A percentile compares a stretch with the other conserved stretches of the same genome.
Evolutionary conservation across 92 coral and sea anemone genomes (phyloP).

Genomic region (Palythoa heliodiscus): DNA sequence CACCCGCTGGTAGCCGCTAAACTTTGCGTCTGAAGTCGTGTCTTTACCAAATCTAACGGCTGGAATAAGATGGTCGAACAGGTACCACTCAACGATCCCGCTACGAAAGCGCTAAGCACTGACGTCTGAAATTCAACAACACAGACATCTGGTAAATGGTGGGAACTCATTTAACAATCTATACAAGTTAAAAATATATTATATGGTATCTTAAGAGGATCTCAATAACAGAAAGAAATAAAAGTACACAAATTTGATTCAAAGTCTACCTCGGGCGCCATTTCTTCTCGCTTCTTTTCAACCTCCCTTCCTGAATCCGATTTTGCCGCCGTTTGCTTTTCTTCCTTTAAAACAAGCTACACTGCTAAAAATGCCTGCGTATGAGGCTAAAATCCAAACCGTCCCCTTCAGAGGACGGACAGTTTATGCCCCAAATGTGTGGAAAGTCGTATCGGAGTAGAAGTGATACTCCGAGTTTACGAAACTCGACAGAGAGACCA

Average conservation of each 20-base stretch:
- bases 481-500: conserved; percentile 38
- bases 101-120: conserved; percentile 76
- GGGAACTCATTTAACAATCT: neutral
- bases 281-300: conserved; percentile 29
- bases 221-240: neutral
- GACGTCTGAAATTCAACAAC: conserved; percentile 53
- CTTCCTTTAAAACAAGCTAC: neutral
- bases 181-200: neutral
- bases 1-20: conserved; percentile 55
- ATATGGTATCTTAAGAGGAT: neutral
- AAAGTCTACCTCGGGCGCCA: conserved; percentile 38
- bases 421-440: conserved; percentile 42
- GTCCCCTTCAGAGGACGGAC: conserved; percentile 45
- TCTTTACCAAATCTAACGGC: conserved; percentile 91
- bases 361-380: conserved; percentile 25
- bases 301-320: conserved; percentile 2
- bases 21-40: conserved; percentile 78
- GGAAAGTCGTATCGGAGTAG: conserved; percentile 41
- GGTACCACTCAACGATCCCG: conserved; percentile 96
- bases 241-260: neutral
- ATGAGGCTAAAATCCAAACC: conserved; percentile 29
- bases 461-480: conserved; percentile 41
- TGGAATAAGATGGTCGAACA: conserved; percentile 90
- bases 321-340: conserved; percentile 27
- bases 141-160: neutral